Evolutionary conservation across 2,888 invertebrate species (phyloP).

Genomic region (Mimas tiliae): DNA sequence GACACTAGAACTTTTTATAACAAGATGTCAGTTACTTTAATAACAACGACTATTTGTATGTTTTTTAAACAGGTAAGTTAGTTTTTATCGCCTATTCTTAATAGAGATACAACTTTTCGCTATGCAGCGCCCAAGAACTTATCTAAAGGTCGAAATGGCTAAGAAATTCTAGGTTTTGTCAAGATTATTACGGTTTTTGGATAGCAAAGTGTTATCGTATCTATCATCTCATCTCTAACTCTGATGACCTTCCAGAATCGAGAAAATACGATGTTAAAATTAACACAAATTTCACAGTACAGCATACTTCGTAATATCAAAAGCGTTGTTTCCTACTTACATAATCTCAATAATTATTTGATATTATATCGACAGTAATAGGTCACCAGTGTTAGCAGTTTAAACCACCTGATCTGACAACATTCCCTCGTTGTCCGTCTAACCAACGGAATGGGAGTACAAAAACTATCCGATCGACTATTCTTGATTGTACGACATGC

Average conservation of each 20-base stretch:
- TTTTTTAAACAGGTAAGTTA: neutral
- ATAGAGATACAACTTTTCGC: slow-evolving; percentile 1
- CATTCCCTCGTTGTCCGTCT: slow-evolving; percentile 43
- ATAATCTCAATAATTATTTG: neutral
- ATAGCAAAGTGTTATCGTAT: neutral
- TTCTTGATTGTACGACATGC: slow-evolving; percentile 58
- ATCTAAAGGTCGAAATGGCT: neutral
- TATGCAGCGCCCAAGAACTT: neutral
- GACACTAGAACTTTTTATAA: slow-evolving; percentile 59
- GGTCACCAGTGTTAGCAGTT: slow-evolving; percentile 35
- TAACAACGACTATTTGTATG: neutral
- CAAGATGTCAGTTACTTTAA: slow-evolving; percentile 9
- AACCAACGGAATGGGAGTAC: slow-evolving; percentile 64
- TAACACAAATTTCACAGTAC: too few species aligned
- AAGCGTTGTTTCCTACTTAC: too few species aligned
- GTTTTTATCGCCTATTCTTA: slow-evolving; percentile 6
- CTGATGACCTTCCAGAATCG: too few species aligned
- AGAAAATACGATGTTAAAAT: too few species aligned
- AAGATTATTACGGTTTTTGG: neutral
- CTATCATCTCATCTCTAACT: too few species aligned
- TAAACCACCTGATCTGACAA: slow-evolving; percentile 35
- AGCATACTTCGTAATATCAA: too few species aligned
- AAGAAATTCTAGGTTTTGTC: neutral
- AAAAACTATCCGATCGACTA: slow-evolving; percentile 68
- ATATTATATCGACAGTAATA: neutral